Percentiles rank a stretch among this genome's conserved stretches.
These are phyloP conservation scores for Acridotheres tristis DNA, from an alignment of 2,797 vertebrate genomes.

Conservation along the genomic window DNA sequence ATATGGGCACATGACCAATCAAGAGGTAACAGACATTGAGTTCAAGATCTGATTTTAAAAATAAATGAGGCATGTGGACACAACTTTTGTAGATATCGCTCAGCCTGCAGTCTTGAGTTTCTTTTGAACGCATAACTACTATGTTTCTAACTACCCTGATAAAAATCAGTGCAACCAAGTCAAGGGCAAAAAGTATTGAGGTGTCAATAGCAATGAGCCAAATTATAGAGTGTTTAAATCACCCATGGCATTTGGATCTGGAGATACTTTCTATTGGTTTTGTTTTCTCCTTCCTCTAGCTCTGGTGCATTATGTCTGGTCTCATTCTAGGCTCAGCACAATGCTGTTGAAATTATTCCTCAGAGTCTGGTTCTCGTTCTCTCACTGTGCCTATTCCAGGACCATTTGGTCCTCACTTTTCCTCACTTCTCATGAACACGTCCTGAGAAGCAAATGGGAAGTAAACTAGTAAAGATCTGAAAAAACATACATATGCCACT, in stretches of 20 bases:
- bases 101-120: neutral
- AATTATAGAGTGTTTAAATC: neutral
- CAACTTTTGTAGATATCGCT: neutral
- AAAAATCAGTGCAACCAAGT: neutral
- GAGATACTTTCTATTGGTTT: neutral
- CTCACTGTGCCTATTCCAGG: neutral
- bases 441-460: neutral
- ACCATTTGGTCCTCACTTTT: neutral
- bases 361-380: neutral
- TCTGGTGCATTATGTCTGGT: neutral
- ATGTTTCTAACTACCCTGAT: neutral
- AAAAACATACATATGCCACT: neutral
- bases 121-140: neutral
- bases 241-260: neutral
- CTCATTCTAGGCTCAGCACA: neutral
- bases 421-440: neutral
- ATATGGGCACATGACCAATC: constrained; percentile 81
- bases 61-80: neutral
- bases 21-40: constrained; percentile 74
- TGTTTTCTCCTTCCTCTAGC: neutral
- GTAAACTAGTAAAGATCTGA: neutral
- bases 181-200: neutral
- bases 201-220: neutral
- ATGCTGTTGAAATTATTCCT: neutral
- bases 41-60: neutral